Base-by-base conservation (phyloP, 2,888 invertebrate genomes). In the Encarsia formosa region DNA sequence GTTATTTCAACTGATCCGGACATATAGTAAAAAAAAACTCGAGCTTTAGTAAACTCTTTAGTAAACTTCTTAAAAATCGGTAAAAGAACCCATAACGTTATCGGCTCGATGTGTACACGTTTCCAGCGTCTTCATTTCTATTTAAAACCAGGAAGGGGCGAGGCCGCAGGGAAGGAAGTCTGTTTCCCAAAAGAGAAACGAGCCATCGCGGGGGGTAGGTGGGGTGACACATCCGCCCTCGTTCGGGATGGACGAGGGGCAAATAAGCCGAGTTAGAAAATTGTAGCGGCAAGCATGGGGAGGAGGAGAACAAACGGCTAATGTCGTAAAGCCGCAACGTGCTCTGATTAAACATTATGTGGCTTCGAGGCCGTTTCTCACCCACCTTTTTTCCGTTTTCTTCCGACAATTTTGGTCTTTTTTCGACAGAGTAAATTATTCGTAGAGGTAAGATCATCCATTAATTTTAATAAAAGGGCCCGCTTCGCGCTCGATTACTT, bases 321-420 rank as follows among this genome's bases (percentile, higher is more conserved):
- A 71, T 71, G 68, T 71, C 72, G 68, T 71, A 72, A 72, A 72
- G 65, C 71, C 69, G 63, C 70, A 71, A 73, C 71, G 73, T 71
- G 69, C 70, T 68, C 70, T 70, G 71, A 73, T 73, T 71, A 73
- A 72, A 73, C 71, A 67, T 71, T 71, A 70, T 67, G 69, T 63
- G 66, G 65, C 63, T 65, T 64, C 64, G 61, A 65, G 64, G n/a
- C n/a, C 61, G 64, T 65, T 66, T 64, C 66, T 65, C 66, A 61
- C 63, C 58, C 20, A 4, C 19, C 37, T 9, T 5, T 22, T 23
- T 5, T 40, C 5, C 40, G 4, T 37, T 37, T 37, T 19, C 37
- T 19, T 37, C 37, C 8, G 24, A 5, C 37, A 16, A 8, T 11
- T 9, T 34, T 5, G n/a, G 16, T 34, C 34, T 34, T n/a, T 34